Evolutionary conservation across 2,888 invertebrate genomes (phyloP).

Genomic region (Thereva nobilitata): DNA sequence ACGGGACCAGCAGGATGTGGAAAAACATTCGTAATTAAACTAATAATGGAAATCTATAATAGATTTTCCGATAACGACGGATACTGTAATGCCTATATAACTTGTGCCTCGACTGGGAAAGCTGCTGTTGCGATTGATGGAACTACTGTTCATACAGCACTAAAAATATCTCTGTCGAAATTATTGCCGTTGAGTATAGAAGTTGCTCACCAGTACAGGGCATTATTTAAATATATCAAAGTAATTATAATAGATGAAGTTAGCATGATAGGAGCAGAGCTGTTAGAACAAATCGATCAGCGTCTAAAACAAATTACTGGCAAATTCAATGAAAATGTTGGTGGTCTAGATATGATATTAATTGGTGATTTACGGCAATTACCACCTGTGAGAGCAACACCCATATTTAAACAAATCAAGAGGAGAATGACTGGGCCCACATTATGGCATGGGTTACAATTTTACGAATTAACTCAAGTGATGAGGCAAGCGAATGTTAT

Average conservation of each 20-base stretch:
- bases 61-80: slow-evolving; percentile 47
- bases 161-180: background rate
- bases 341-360: slow-evolving; percentile 50
- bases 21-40: slow-evolving; percentile 23
- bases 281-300: slow-evolving; percentile 47
- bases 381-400: slow-evolving; percentile 49
- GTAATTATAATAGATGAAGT: slow-evolving; percentile 52
- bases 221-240: slow-evolving; percentile 43
- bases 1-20: slow-evolving; percentile 40
- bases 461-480: slow-evolving; percentile 48
- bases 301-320: slow-evolving; percentile 51
- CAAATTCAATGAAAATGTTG: slow-evolving; percentile 46
- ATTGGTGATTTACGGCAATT: slow-evolving; percentile 52
- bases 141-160: too few relatives aligned
- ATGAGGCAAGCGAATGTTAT: slow-evolving; percentile 48
- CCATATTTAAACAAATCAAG: slow-evolving; percentile 29
- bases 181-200: slow-evolving; percentile 37
- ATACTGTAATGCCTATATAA: background rate
- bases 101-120: too few relatives aligned
- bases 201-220: slow-evolving; percentile 41
- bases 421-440: slow-evolving; percentile 43
- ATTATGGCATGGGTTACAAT: slow-evolving; percentile 48
- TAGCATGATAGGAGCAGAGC: slow-evolving; percentile 50
- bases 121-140: too few relatives aligned
- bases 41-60: slow-evolving; percentile 45